Evolutionary conservation across 2,888 invertebrate genomes (phyloP), one percentile per base, ranked within the genome.

Genomic region (Drosophila prolongata): DNA sequence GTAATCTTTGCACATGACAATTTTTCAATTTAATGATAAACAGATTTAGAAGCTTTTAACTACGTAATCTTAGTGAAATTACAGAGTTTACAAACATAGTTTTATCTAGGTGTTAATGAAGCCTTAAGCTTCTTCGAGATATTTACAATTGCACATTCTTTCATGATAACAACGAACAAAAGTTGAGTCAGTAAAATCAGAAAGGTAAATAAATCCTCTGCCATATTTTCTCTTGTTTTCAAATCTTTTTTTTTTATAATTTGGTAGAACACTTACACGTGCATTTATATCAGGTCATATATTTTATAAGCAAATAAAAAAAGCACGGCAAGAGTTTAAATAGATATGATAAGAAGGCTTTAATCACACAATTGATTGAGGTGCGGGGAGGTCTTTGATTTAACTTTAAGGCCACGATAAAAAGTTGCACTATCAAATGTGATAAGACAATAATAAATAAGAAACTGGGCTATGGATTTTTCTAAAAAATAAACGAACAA

Each of bases 291-390:
- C 35, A 52, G 35, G 37, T 42, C 44, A 50, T 70, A 50, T 40
- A 46, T 35, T 38, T 9, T 52, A 44, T 40, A 14, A 50, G 27
- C 38, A 50, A 50, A 47, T 34, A 34, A 50, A 53, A 42, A 50
- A 59, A 11, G 40, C 40, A 43, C 34, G 42, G 40, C 11, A 40
- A 40, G 27, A 35, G 35, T 42, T 40, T 6, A 8, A 52, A 42
- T 13, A 38, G 55, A 70, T 70, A 62, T 70, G 71, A 70, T 70
- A 69, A 69, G 55, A 46, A 50, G 49, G 42, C 47, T 35, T 46
- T 52, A 71, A 62, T 64, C 64, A 71, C 42, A 38, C 37, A 52
- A 56, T 66, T 66, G 65, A 54, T 54, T 65, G 54, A 16, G 46
- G 34, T 27, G 54, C 55, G 24, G 64, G 42, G 46, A 40, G 62